Percentiles rank a stretch among this genome's conserved stretches.
These are phyloP conservation scores for Steatocranus sp. DNA, from an alignment of 2,797 vertebrate genomes.

Conservation along the genomic window DNA sequence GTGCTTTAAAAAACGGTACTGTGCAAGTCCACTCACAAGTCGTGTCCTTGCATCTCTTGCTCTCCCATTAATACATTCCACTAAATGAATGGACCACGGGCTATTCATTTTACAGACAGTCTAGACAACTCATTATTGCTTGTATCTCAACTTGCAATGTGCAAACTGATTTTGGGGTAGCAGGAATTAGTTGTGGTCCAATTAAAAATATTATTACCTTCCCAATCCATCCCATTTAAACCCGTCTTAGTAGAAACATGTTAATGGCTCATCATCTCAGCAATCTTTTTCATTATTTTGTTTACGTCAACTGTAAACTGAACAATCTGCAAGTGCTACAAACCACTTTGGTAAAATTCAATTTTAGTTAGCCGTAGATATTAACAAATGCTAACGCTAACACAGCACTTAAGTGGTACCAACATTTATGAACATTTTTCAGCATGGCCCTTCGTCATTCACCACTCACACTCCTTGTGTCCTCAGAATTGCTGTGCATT, in stretches of 20 bases:
- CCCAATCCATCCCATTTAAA: conserved; percentile 5
- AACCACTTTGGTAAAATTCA: not conserved
- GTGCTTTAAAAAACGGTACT: not conserved
- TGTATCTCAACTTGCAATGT: conserved; percentile 30
- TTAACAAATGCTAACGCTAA: not conserved
- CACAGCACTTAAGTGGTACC: not conserved
- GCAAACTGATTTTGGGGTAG: conserved; percentile 14
- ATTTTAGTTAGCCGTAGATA: not conserved
- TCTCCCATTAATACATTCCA: conserved; percentile 33
- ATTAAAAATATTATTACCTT: conserved; percentile 37
- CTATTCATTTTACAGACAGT: conserved; percentile 44
- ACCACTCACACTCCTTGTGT: not conserved
- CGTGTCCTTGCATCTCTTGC: conserved; percentile 17
- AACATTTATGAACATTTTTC: not conserved
- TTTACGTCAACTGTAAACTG: not conserved
- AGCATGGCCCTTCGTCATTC: not conserved
- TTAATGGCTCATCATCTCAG: not conserved
- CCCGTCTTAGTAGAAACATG: not conserved
- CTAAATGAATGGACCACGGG: conserved; percentile 20
- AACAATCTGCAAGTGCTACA: not conserved
- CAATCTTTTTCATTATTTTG: not conserved
- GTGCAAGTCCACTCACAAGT: not conserved
- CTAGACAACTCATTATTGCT: conserved; percentile 40
- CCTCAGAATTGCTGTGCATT: not conserved
- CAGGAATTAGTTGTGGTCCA: conserved; percentile 31